Percentiles rank a stretch among this genome's conserved stretches.
These are phyloP conservation scores for Lepus oiostolus DNA, from an alignment of 2,797 vertebrate species.

Conservation along the genomic window DNA sequence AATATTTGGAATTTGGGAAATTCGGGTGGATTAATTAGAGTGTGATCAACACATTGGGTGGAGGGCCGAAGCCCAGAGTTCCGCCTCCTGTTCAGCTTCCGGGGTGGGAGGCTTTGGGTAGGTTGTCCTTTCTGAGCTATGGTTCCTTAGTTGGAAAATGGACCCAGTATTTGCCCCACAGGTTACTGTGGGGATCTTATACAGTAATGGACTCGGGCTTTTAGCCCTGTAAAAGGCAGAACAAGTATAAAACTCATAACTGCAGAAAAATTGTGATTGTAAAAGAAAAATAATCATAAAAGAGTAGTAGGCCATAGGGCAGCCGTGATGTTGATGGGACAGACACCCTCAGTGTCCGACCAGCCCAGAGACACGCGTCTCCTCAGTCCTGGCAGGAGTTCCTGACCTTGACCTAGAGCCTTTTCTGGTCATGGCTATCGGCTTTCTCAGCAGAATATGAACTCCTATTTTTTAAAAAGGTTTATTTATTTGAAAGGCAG, in stretches of 20 bases:
- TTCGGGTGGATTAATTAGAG: slow-evolving; percentile 39
- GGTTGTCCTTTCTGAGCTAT: not conserved
- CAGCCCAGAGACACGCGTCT: not conserved
- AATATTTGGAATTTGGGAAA: slow-evolving; percentile 64
- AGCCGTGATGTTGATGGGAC: not conserved
- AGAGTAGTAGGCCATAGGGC: not conserved
- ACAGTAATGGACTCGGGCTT: not conserved
- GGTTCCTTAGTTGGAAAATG: not conserved
- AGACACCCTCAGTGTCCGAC: not conserved
- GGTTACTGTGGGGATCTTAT: not conserved
- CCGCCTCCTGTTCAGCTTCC: not conserved
- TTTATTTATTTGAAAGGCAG: too few relatives aligned
- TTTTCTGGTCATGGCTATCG: not conserved
- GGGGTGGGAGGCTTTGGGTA: not conserved
- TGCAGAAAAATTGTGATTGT: slow-evolving; percentile 20
- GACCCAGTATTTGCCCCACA: not conserved
- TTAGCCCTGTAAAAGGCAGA: not conserved
- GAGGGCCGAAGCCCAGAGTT: not conserved
- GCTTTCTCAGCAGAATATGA: not conserved
- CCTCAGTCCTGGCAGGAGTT: not conserved
- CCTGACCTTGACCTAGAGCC: not conserved
- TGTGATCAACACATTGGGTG: not conserved
- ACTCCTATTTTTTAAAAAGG: not conserved
- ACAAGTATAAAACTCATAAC: not conserved
- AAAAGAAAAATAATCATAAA: not conserved